These are phyloP conservation scores for Pelecanoides urinatrix DNA, from an alignment of 2,113 vertebrate genomes.

Conservation along the genomic window DNA sequence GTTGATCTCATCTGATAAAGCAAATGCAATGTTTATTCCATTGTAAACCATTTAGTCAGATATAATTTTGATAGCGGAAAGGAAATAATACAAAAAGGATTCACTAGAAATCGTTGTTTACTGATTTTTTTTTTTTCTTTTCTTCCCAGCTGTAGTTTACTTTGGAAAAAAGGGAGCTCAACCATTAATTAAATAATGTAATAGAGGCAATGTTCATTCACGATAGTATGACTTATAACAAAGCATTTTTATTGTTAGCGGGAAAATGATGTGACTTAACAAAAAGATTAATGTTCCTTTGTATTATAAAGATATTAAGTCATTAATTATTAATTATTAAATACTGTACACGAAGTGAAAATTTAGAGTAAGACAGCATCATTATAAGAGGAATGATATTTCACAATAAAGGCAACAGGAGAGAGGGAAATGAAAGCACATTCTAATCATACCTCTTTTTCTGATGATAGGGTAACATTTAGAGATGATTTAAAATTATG, in stretches of 20 bases:
- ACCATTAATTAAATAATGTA: slow-evolving; percentile 58
- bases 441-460: neutral
- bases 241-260: slow-evolving; percentile 40
- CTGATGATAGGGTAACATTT: neutral
- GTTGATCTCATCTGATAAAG: neutral
- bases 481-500: neutral
- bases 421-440: neutral
- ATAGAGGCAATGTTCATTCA: slow-evolving; percentile 10
- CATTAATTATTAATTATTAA: slow-evolving; percentile 56
- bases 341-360: slow-evolving; percentile 37
- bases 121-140: neutral
- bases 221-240: neutral
- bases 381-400: neutral
- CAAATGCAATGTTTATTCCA: slow-evolving; percentile 13
- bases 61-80: slow-evolving; percentile 37
- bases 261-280: slow-evolving; percentile 55
- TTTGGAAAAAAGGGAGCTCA: slow-evolving; percentile 25
- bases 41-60: slow-evolving; percentile 32
- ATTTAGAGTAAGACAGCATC: neutral
- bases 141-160: slow-evolving; percentile 36
- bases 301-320: slow-evolving; percentile 53
- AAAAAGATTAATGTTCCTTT: slow-evolving; percentile 53
- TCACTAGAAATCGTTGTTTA: slow-evolving; percentile 57
- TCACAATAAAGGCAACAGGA: neutral
- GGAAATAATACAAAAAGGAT: neutral